Evolutionary conservation across 2,797 vertebrate species (phyloP).

Genomic region (Anguilla anguilla): DNA sequence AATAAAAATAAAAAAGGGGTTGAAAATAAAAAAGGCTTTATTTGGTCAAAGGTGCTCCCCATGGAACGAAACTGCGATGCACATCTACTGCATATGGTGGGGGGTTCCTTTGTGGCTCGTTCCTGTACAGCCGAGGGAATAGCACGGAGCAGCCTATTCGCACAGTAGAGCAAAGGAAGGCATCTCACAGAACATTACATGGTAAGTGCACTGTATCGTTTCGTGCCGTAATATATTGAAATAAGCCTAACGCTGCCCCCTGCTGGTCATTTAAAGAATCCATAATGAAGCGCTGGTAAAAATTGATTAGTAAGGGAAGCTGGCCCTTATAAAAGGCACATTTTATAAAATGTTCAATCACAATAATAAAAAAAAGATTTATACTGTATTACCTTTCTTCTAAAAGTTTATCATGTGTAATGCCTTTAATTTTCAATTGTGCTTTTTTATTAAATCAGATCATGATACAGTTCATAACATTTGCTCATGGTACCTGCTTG

Average conservation of each 20-base stretch:
- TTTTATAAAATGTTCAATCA: neutral
- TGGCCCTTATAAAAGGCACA: neutral
- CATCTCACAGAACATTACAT: neutral
- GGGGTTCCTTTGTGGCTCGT: neutral
- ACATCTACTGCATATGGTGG: neutral
- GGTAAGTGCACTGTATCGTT: neutral
- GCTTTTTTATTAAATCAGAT: neutral
- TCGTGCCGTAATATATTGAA: constrained; percentile 5
- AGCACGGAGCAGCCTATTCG: neutral
- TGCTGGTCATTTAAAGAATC: constrained; percentile 37
- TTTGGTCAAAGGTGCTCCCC: neutral
- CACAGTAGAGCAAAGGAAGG: neutral
- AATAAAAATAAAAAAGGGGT: neutral
- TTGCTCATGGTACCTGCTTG: neutral
- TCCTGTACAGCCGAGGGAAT: neutral
- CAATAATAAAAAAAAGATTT: neutral
- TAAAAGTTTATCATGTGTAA: neutral
- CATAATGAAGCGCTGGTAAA: no score
- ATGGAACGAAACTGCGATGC: neutral
- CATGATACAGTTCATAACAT: neutral
- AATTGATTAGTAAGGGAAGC: no score
- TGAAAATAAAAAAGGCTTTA: neutral
- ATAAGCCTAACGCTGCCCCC: constrained; percentile 48
- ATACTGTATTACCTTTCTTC: neutral
- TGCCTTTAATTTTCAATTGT: neutral